Conservation (phyloP, 2,797 vertebrate genomes). For the Lindbergichthys nudifrons region DNA sequence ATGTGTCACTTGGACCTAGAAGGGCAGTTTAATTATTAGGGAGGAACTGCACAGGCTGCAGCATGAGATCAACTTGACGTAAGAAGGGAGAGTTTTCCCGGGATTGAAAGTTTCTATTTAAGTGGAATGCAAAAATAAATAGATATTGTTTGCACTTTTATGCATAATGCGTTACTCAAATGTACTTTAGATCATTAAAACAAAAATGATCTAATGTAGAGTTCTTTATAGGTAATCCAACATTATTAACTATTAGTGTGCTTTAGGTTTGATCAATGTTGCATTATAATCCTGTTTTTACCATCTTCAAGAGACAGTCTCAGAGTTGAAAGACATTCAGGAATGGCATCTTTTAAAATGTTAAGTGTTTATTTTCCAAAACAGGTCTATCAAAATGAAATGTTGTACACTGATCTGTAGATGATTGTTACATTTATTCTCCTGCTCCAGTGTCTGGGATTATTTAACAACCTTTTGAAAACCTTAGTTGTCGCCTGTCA, state of each 20-base stretch:
- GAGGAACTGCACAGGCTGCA: constrained; percentile 11
- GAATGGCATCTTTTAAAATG: too few relatives aligned
- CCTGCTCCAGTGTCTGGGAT: not conserved
- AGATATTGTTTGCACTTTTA: not conserved
- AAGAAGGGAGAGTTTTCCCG: not conserved
- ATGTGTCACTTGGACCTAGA: not conserved
- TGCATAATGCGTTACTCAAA: not conserved
- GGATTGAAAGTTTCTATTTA: not conserved
- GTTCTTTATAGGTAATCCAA: not conserved
- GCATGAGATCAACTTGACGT: constrained; percentile 13
- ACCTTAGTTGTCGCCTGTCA: constrained; percentile 24
- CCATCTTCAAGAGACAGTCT: too few relatives aligned
- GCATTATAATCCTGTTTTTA: too few relatives aligned
- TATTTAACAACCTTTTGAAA: too few relatives aligned
- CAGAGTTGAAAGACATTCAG: too few relatives aligned
- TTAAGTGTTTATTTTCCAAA: too few relatives aligned
- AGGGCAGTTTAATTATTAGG: constrained; percentile 6
- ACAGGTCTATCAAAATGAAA: not conserved
- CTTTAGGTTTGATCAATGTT: not conserved
- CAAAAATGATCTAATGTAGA: too few relatives aligned
- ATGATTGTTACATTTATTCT: too few relatives aligned
- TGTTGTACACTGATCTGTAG: too few relatives aligned
- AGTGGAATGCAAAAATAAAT: too few relatives aligned
- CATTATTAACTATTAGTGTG: not conserved
- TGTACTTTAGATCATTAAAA: not conserved